Evolutionary conservation across 2,888 invertebrate species (phyloP).

Genomic region (Hybos culiciformis): DNA sequence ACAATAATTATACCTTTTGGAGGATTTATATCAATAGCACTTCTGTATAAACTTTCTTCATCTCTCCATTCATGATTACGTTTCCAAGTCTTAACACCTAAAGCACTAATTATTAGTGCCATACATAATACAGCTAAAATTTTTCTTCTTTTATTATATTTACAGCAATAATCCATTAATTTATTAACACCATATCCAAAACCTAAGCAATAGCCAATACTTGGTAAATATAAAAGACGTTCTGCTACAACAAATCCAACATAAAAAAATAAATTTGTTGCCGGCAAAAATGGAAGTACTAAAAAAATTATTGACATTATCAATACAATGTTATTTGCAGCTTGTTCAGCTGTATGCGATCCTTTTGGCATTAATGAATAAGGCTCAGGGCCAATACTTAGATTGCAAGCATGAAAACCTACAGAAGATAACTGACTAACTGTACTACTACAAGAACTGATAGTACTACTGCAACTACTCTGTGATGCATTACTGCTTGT

Average conservation of each 20-base stretch:
- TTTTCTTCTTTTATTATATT: slow-evolving; percentile 28
- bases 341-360: background rate
- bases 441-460: slow-evolving; percentile 16
- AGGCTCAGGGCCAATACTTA: background rate
- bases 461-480: slow-evolving; percentile 27
- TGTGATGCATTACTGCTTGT: slow-evolving; percentile 36
- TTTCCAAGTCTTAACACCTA: slow-evolving; percentile 62
- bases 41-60: slow-evolving; percentile 83
- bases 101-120: slow-evolving; percentile 48
- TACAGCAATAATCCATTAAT: slow-evolving; percentile 26
- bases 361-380: background rate
- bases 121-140: slow-evolving; percentile 27
- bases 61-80: slow-evolving; percentile 85
- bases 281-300: slow-evolving; percentile 86
- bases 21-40: slow-evolving; percentile 84
- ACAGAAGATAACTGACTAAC: slow-evolving; percentile 29
- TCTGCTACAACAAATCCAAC: slow-evolving; percentile 98
- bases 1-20: slow-evolving; percentile 68
- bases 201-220: slow-evolving; percentile 86
- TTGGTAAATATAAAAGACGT: slow-evolving; percentile 88
- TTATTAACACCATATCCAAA: slow-evolving; percentile 58
- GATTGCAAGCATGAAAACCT: slow-evolving; percentile 22
- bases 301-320: slow-evolving; percentile 61
- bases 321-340: slow-evolving; percentile 21
- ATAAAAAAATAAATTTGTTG: slow-evolving; percentile 91